Evolutionary conservation across 2,888 invertebrate genomes (phyloP).

Genomic region (Silvanus unidentatus): DNA sequence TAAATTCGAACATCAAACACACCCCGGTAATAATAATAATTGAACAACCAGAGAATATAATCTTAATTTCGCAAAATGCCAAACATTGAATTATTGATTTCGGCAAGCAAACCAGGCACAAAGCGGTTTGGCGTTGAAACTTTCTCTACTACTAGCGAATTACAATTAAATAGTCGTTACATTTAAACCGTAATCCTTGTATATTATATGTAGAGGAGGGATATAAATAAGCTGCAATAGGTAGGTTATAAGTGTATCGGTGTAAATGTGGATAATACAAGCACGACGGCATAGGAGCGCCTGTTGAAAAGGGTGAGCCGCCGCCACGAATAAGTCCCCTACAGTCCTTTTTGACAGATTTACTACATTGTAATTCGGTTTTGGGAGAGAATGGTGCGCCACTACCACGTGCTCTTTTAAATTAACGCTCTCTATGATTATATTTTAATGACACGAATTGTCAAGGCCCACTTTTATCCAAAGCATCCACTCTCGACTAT

Average conservation of each 20-base stretch:
- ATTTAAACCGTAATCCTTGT: neutral
- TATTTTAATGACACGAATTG: slow-evolving; percentile 1
- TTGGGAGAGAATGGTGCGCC: neutral
- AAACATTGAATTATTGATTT: too few relatives aligned
- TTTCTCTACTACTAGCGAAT: neutral
- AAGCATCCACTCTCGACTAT: too few relatives aligned
- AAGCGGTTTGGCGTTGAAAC: too few relatives aligned
- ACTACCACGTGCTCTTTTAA: neutral
- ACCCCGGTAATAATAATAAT: too few relatives aligned
- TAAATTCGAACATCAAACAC: too few relatives aligned
- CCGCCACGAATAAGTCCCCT: slow-evolving; percentile 4
- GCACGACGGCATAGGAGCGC: too few relatives aligned
- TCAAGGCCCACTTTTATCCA: too few relatives aligned
- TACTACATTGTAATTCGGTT: slow-evolving; percentile 5
- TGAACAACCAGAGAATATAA: too few relatives aligned
- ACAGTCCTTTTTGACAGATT: slow-evolving; percentile 5
- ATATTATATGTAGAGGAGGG: neutral
- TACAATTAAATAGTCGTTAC: slow-evolving; percentile 1
- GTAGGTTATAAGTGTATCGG: neutral
- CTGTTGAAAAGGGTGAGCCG: slow-evolving; percentile 1
- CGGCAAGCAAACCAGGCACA: too few relatives aligned
- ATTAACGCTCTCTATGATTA: neutral
- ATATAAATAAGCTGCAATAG: neutral
- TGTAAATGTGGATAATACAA: neutral
- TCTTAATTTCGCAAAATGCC: too few relatives aligned